phyloP scores from a whole-genome alignment of 1,140 invertebrate genomes.

The Cyclargus thomasi region DNA sequence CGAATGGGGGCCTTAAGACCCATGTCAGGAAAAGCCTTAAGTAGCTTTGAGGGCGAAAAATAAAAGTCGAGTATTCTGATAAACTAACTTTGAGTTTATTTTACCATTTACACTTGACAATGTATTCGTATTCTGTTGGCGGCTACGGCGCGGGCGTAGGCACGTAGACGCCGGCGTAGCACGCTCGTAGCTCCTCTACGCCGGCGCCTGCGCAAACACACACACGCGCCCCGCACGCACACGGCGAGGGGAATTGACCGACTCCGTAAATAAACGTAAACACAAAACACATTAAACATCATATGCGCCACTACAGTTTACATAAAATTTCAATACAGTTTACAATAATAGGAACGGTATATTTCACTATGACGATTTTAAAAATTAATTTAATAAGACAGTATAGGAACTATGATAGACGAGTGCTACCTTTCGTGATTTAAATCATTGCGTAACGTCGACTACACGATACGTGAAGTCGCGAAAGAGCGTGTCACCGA shows the following conservation, averaged over 20 bases:
- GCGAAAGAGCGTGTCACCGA: conserved; percentile 35
- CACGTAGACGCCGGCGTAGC: conserved; percentile 63
- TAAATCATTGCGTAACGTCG: conserved; percentile 62
- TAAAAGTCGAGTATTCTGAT: conserved; percentile 71
- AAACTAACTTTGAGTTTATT: conserved; percentile 78
- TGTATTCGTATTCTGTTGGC: conserved; percentile 73
- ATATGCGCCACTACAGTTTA: conserved; percentile 42
- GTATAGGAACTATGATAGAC: conserved; percentile 75
- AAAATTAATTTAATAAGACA: conserved; percentile 69
- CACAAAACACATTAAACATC: conserved; percentile 29
- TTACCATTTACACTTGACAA: conserved; percentile 78
- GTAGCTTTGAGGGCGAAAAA: conserved; percentile 37
- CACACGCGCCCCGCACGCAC: conserved; percentile 33
- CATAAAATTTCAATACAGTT: conserved; percentile 60
- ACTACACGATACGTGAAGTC: conserved; percentile 49
- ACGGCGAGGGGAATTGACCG: conserved; percentile 18
- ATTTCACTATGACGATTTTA: conserved; percentile 71
- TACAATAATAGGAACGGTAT: conserved; percentile 72
- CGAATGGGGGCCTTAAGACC: no score
- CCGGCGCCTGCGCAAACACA: conserved; percentile 50
- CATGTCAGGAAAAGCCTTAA: no score
- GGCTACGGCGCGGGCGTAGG: conserved; percentile 55
- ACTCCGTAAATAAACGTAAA: conserved; percentile 24
- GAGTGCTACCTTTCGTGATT: conserved; percentile 63
- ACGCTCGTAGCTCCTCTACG: conserved; percentile 36